These are phyloP conservation scores for Bettongia penicillata DNA, from an alignment of 2,113 vertebrate genomes.

Conservation along the genomic window DNA sequence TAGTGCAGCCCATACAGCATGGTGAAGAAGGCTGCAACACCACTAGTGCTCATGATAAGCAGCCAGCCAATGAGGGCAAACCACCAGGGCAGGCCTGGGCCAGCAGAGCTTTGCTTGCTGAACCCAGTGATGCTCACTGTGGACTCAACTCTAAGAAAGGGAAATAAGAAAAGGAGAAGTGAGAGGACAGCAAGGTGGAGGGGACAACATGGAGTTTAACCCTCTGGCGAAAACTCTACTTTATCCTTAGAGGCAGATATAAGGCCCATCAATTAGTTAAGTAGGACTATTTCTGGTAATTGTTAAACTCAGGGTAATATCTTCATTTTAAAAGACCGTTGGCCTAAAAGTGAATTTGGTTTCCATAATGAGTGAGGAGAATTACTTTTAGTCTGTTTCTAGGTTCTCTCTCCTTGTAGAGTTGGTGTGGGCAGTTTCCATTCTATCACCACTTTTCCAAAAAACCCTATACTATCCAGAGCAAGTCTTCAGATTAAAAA, in stretches of 20 bases:
- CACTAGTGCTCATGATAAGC: slow-evolving; percentile 90
- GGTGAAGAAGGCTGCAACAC: slow-evolving; percentile 93
- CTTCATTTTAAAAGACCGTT: background rate
- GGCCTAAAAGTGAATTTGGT: background rate
- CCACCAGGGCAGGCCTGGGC: slow-evolving; percentile 93
- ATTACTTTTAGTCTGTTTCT: background rate
- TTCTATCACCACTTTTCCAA: background rate
- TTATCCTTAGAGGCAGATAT: background rate
- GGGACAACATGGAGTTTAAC: background rate
- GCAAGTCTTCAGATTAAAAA: background rate
- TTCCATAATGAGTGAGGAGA: background rate
- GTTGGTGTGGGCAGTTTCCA: background rate
- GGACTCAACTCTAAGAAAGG: background rate
- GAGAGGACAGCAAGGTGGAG: background rate
- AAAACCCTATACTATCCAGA: background rate
- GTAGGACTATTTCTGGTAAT: background rate
- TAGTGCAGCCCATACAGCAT: slow-evolving; percentile 96
- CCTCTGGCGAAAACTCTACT: background rate
- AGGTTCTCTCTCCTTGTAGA: background rate
- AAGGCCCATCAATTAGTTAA: background rate
- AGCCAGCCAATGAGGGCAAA: slow-evolving; percentile 94
- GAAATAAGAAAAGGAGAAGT: background rate
- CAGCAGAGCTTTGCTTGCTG: slow-evolving; percentile 75
- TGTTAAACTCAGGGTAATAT: background rate
- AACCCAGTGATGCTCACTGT: slow-evolving; percentile 73